Evolutionary conservation across 2,888 invertebrate species (phyloP).

Genomic region (Bursaphelenchus okinawaensis): DNA sequence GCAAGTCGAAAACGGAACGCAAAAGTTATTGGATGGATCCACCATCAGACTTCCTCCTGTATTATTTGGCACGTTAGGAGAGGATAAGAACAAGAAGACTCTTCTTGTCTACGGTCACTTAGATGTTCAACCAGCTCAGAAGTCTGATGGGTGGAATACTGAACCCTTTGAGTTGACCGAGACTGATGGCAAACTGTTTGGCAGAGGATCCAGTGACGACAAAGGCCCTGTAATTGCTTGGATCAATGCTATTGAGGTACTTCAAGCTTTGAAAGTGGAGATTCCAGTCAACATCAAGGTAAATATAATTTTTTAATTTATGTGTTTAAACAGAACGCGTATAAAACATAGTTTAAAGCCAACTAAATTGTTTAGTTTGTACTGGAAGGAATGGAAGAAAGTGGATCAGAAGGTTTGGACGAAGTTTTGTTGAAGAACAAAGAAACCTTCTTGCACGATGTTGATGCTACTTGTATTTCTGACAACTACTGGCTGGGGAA

Average conservation of each 20-base stretch:
- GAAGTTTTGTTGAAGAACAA: slow-evolving; percentile 68
- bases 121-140: slow-evolving; percentile 91
- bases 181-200: slow-evolving; percentile 79
- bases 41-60: slow-evolving; percentile 45
- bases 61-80: slow-evolving; percentile 65
- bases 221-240: slow-evolving; percentile 87
- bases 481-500: slow-evolving; percentile 98
- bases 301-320: background rate
- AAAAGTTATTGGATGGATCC: slow-evolving; percentile 33
- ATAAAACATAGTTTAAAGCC: slow-evolving; percentile 6
- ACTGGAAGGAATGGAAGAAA: slow-evolving; percentile 98
- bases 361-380: slow-evolving; percentile 67
- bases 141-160: slow-evolving; percentile 64
- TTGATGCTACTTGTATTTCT: slow-evolving; percentile 92
- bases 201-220: slow-evolving; percentile 86
- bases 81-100: slow-evolving; percentile 80
- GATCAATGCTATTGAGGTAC: slow-evolving; percentile 87
- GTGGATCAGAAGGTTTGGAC: slow-evolving; percentile 89
- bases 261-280: slow-evolving; percentile 69
- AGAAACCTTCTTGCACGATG: slow-evolving; percentile 61
- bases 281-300: slow-evolving; percentile 66
- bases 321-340: background rate
- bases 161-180: slow-evolving; percentile 87
- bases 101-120: slow-evolving; percentile 91
- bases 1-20: slow-evolving; percentile 40